Evolutionary conservation across 2,113 vertebrate genomes (phyloP).

Genomic region (Dipodomys ordii): DNA sequence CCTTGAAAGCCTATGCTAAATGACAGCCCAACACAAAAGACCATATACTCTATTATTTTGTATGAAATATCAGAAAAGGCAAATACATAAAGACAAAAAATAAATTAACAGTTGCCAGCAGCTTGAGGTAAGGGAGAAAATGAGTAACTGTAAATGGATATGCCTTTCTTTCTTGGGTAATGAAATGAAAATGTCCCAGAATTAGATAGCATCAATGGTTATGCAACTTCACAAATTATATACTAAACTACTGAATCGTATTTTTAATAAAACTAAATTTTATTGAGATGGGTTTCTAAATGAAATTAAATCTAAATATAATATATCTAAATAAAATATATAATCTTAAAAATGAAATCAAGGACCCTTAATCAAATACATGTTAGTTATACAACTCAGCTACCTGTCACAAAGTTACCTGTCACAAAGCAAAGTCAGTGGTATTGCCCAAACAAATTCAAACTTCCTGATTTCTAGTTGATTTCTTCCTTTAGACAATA

Average conservation of each 20-base stretch:
- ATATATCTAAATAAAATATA: background rate
- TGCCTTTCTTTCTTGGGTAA: background rate
- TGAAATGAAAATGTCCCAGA: conserved; percentile 26
- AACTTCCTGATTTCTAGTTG: background rate
- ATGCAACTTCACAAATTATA: background rate
- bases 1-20: background rate
- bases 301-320: background rate
- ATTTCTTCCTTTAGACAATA: background rate
- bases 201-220: background rate
- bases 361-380: background rate
- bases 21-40: background rate
- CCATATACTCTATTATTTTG: background rate
- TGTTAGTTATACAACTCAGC: background rate
- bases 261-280: background rate
- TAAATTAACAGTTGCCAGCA: conserved; percentile 1
- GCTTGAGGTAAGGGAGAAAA: background rate
- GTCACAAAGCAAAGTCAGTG: background rate
- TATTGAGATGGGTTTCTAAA: background rate
- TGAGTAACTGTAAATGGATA: background rate
- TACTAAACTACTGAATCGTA: background rate
- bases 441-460: background rate
- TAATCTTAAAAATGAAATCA: background rate
- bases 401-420: background rate
- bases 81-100: conserved; percentile 34
- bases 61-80: conserved; percentile 4